Base-by-base conservation (phyloP, 1,140 invertebrate genomes). In the Caenorhabditis remanei region DNA sequence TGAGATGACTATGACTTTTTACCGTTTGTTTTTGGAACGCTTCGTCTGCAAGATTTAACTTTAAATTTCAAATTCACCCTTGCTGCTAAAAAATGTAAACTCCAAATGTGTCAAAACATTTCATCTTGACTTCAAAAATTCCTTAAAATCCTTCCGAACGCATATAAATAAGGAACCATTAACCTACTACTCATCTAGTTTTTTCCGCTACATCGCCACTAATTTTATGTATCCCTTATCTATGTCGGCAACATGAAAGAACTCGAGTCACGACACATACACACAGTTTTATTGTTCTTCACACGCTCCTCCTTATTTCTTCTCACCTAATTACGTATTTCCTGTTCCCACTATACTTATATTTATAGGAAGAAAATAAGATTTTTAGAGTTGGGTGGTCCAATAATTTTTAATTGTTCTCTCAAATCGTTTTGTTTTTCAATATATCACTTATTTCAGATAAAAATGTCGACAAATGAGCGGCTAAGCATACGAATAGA, bases 211-310 rank as follows among this genome's bases (percentile, higher is more conserved):
- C 40, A 32, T 32, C 19, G 6, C 1, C n/a, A 13, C n/a, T 58
- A 58, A n/a, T 58, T 40, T 65, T 65, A 40, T 40, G 7, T 40
- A 21, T 65, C 8, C 24, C 61, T n/a, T 21, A 19, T 19, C n/a
- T n/a, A 58, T n/a, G 65, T 71, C 65, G 65, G 65, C 65, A 71
- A 71, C 65, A 71, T 71, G 41, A 71, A 71, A 71, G 65, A 71
- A 43, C 41, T 46, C 41, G 61, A 32, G 7, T 32, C 8, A 21
- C 21, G 1, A 32, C 32, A 32, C 32, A 32, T 32, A 32, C 32
- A 32, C 32, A 32, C n/a, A 21, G 8, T 58, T 21, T 14, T 65
- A 24, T 11, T 16, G 11, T 7, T 9, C 9, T 32, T 32, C 61
- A 40, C 61, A 40, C 24, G 32, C n/a, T 71, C 19, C 46, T 71